phyloP scores from a whole-genome alignment of 1,140 invertebrate genomes.

The Stegodyphus dumicola region DNA sequence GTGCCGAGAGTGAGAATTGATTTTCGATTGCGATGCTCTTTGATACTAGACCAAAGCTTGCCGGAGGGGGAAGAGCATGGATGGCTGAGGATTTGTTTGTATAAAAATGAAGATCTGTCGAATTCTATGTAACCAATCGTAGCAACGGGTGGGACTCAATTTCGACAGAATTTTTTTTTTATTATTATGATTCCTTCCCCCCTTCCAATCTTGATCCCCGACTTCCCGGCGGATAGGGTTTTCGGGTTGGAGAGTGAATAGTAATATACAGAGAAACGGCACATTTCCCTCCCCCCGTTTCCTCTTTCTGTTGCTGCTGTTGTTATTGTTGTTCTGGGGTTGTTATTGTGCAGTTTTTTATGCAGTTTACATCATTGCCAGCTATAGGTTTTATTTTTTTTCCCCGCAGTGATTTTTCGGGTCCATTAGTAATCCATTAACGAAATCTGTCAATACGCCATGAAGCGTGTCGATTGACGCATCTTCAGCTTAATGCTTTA shows the following conservation, averaged over 20 bases:
- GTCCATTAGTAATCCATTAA: conserved; percentile 50
- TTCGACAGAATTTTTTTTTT: conserved; percentile 1
- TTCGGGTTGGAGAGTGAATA: too few species aligned
- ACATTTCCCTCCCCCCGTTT: too few species aligned
- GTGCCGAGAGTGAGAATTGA: conserved; percentile 28
- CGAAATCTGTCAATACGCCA: background rate
- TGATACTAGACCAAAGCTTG: background rate
- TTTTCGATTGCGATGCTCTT: conserved; percentile 36
- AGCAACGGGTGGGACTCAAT: conserved; percentile 44
- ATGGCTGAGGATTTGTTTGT: conserved; percentile 44
- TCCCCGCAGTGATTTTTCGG: conserved; percentile 22
- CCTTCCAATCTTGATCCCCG: conserved; percentile 5
- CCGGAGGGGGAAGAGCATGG: background rate
- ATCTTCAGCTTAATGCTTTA: too few species aligned
- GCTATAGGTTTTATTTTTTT: background rate
- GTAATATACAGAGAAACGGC: too few species aligned
- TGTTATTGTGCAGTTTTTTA: background rate
- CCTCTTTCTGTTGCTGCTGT: background rate
- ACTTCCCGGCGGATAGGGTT: background rate
- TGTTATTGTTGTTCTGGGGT: background rate
- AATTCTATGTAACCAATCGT: conserved; percentile 53
- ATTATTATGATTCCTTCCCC: background rate
- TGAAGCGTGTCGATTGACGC: background rate
- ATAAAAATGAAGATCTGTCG: conserved; percentile 53
- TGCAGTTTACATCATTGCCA: background rate